Percentiles rank a stretch among this genome's conserved stretches.
These are phyloP conservation scores for Chelon labrosus DNA, from an alignment of 2,797 vertebrate genomes.

Conservation along the genomic window DNA sequence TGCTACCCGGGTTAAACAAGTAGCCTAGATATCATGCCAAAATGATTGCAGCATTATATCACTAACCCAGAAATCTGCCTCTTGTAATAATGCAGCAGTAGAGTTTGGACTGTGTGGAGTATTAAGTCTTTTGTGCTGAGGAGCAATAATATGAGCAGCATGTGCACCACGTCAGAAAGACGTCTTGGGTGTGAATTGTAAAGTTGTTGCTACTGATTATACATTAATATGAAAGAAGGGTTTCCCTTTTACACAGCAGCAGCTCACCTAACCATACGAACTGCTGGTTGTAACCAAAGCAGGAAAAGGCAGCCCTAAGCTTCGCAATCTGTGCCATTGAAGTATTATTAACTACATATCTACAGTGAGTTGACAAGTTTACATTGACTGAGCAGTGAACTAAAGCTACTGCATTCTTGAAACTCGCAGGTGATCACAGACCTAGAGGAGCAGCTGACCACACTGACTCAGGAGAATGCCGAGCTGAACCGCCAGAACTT, in stretches of 20 bases:
- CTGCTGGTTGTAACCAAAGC: neutral
- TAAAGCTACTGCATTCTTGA: neutral
- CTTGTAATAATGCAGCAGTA: constrained; percentile 41
- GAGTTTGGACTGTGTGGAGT: constrained; percentile 29
- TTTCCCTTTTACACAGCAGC: neutral
- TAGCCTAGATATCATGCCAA: constrained; percentile 10
- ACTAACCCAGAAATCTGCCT: constrained; percentile 46
- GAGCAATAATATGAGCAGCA: constrained; percentile 10
- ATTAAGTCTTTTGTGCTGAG: constrained; percentile 12
- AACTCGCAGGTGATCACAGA: constrained; percentile 93
- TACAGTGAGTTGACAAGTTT: neutral
- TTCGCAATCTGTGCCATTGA: neutral
- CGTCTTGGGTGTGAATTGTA: neutral
- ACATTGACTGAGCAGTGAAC: neutral
- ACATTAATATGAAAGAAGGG: neutral
- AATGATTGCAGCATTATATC: constrained; percentile 48
- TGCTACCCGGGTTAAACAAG: constrained; percentile 32
- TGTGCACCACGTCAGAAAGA: neutral
- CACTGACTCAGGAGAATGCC: constrained; percentile 94
- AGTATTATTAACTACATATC: neutral
- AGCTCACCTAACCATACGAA: no score
- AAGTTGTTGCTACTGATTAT: neutral
- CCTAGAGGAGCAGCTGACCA: constrained; percentile 95
- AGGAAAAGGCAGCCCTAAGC: neutral
- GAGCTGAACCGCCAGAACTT: constrained; percentile 99